A percentile compares a stretch with the other conserved stretches of the same genome.
phyloP scores from a whole-genome alignment of 1,140 invertebrate genomes.

The Diorhabda carinulata region DNA sequence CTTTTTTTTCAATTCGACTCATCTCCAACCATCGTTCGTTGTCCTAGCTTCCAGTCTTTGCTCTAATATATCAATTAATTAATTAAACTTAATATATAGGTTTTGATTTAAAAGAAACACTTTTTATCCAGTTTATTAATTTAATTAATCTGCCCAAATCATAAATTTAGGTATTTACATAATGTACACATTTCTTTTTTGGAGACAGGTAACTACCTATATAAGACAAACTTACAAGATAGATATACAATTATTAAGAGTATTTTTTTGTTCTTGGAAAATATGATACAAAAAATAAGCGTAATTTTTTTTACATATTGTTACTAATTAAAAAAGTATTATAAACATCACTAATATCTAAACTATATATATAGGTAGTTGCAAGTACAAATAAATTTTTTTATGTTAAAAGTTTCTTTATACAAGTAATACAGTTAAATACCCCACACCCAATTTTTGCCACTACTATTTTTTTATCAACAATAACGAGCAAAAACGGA shows the following conservation, averaged over 20 bases:
- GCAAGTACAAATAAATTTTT: slow-evolving; percentile 20
- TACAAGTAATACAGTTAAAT: slow-evolving; percentile 6
- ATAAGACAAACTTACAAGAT: slow-evolving; percentile 18
- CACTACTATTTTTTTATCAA: not conserved
- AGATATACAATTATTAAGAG: slow-evolving; percentile 19
- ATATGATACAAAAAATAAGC: slow-evolving; percentile 23
- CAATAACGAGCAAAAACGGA: not conserved
- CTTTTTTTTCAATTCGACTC: no score
- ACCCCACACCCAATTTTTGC: not conserved
- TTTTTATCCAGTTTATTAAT: slow-evolving; percentile 11
- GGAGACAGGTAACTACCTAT: slow-evolving; percentile 17
- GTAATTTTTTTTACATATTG: slow-evolving; percentile 17
- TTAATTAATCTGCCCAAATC: slow-evolving; percentile 20
- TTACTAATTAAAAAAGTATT: slow-evolving; percentile 5
- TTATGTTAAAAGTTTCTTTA: not conserved
- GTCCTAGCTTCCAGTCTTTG: no score
- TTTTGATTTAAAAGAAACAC: no score
- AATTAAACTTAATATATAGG: no score
- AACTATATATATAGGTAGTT: slow-evolving; percentile 18
- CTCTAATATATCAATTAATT: no score
- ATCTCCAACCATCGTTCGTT: no score
- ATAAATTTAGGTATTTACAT: slow-evolving; percentile 23
- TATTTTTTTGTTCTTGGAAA: slow-evolving; percentile 10
- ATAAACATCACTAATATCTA: not conserved
- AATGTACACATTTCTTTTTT: slow-evolving; percentile 16